Base-by-base conservation (phyloP, 2,888 invertebrate species). In the Margaritifera margaritifera region DNA sequence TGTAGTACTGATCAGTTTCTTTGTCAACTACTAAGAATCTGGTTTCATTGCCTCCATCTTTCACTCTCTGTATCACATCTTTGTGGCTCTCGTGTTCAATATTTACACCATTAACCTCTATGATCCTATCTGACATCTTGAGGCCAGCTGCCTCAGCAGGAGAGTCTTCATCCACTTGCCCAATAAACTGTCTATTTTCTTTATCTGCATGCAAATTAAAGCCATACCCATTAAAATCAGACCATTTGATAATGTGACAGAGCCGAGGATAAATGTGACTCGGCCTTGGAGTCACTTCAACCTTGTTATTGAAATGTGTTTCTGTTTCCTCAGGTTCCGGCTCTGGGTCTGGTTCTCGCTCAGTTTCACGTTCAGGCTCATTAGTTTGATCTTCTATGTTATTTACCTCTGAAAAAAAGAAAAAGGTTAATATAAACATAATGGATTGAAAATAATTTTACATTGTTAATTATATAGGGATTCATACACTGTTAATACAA, bases 201-300 rank as follows among this genome's bases (percentile, higher is more conserved):
- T 96, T 96, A 91, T 98, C 98, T 56, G 98, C 98, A 91, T 99
- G 98, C 80, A 99, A 92, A 91, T 99, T 99, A 91, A 99, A 99
- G 20, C 99, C 99, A 90, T 98, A 99, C 53, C 99, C 99, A 90
- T 98, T 96, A 90, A 97, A 97, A 89, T 95, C 94, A 65, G 94
- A 93, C 92, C 95, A 94, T 91, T 97, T 97, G 55, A 71, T 70
- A 31, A 88, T 94, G 92, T 96, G 95, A 92, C 98, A 98, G 81
- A 95, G 92, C 77, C 96, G 93, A 8, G 92, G 91, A 58, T 76
- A 78, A 20, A 61, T 72, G 24, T 77, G 50, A 53, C 68, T 69
- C 27, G 58, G 58, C 31, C 62, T 60, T 6, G 60, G 2, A 19
- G 65, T 51, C 54, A 24, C 55, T 2, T 52, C 24, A 4, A 25